A percentile compares a stretch with the other conserved stretches of the same genome.
Conservation (phyloP, 2,113 vertebrate species). For the Perognathus longimembris region DNA sequence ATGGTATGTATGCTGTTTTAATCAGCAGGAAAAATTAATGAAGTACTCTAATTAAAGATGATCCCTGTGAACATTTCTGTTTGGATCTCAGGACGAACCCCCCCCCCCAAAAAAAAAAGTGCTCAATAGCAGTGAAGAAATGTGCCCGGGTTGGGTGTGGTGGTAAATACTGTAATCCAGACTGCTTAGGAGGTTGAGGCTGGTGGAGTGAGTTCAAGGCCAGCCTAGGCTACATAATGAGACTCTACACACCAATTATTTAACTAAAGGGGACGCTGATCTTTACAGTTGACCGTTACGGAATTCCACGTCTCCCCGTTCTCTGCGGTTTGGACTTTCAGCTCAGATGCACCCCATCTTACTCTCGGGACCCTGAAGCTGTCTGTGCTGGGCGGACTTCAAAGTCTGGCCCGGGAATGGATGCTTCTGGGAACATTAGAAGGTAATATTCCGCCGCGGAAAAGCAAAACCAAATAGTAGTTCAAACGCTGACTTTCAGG, state of each 20-base stretch:
- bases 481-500: constrained; percentile 54
- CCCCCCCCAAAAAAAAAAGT: background rate
- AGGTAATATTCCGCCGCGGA: constrained; percentile 8
- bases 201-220: background rate
- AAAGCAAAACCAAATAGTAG: constrained; percentile 52
- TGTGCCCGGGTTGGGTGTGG: background rate
- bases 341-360: background rate
- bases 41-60: constrained; percentile 9
- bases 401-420: background rate
- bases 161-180: background rate
- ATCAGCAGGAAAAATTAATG: background rate
- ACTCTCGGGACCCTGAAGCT: background rate
- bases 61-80: background rate
- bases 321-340: background rate
- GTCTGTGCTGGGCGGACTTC: background rate
- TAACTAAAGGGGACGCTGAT: background rate
- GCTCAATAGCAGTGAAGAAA: background rate
- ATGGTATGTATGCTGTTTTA: background rate
- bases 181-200: background rate
- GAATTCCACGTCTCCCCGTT: background rate
- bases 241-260: background rate
- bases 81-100: background rate
- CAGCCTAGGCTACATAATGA: background rate
- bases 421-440: background rate
- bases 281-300: background rate